Base-by-base conservation (phyloP, 1,140 invertebrate species). In the Zaprionus africanus region DNA sequence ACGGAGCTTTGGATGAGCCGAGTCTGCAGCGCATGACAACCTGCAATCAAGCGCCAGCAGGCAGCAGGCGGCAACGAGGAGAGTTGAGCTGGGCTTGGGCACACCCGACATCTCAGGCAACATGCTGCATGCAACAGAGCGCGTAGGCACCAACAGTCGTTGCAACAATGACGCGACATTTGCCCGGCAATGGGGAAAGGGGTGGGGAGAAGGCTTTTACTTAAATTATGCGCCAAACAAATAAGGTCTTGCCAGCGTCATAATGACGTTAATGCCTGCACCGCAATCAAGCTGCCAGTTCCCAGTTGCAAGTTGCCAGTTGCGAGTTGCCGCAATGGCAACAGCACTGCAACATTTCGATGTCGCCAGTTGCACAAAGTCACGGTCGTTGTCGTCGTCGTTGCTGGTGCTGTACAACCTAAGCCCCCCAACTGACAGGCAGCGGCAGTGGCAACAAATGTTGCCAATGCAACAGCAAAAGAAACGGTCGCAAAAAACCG, bases 221-320 rank as follows among this genome's bases (percentile, higher is more conserved):
- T 85, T 84, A 85, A 84, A 84, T 85, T 81, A 84, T 84, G 82
- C 78, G 75, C 69, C 82, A 84, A 84, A 78, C 74, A 84, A 85
- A 84, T 85, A 84, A 85, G 82, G 82, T 85, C 78, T 81, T 74
- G 74, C 74, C 74, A 67, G 78, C 36, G 51, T 66, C 82, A 84
- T 85, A 85, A 84, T 84, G 78, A 85, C 74, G 82, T 69, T 66
- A 84, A 72, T 66, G 68, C 68, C 63, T 71, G 43, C 69, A 31
- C 81, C 81, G 77, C 69, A 71, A 76, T 76, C 81, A 83, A 64
- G 61, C 73, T 81, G 68, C 65, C 69, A 71, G 76, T 82, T 79
- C 24, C 17, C 46, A 71, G 76, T 82, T 79, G 36, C 22, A n/a
- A 46, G 64, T 76, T 76, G 67, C 64, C 68, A 70, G 75, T 82